Base-by-base conservation (phyloP, 2,888 invertebrate genomes). In the Temnothorax unifasciatus region DNA sequence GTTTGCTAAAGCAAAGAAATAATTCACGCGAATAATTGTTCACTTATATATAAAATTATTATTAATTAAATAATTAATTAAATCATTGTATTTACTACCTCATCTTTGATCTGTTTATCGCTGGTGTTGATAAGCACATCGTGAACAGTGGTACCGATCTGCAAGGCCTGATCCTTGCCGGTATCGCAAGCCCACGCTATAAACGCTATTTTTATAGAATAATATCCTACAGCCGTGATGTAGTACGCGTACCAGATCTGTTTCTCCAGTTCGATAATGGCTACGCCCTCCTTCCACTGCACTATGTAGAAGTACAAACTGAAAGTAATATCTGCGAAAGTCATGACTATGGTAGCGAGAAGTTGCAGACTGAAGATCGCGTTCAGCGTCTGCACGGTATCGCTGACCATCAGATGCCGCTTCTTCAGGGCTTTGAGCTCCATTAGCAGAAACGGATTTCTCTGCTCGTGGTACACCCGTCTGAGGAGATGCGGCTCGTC, bases 401-500 rank as follows among this genome's bases (percentile, higher is more conserved):
- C 87, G 71, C 92, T 91, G 6, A 92, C 79, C 18, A 92, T 87
- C 18, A 92, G 86, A 57, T 94, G 93, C 18, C 90, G 88, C 57
- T 88, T 91, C 64, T 92, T 92, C 29, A 93, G 82, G 0, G 84
- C 76, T 6, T 90, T 89, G 1, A 94, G 73, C 54, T 92, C 90
- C n/a, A 89, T 47, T 8, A 94, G 44, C 6, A 93, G 84, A 1
- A 89, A 13, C 3, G 90, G 89, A 90, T 93, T 93, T 9, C 87
- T 87, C 18, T 90, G 90, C 50, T 93, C 88, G 66, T 93, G 93
- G 66, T 92, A 94, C 21, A 92, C 86, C n/a, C 92, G 89, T 4
- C 94, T 86, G 2, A 94, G 82, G 3, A 94, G 85, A 84, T 94
- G 93, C 8, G 92, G 91, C 34, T 92, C 91, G 21, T 93, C 93